Evolutionary conservation across 2,797 vertebrate species (phyloP).

Genomic region (Falco berigora): DNA sequence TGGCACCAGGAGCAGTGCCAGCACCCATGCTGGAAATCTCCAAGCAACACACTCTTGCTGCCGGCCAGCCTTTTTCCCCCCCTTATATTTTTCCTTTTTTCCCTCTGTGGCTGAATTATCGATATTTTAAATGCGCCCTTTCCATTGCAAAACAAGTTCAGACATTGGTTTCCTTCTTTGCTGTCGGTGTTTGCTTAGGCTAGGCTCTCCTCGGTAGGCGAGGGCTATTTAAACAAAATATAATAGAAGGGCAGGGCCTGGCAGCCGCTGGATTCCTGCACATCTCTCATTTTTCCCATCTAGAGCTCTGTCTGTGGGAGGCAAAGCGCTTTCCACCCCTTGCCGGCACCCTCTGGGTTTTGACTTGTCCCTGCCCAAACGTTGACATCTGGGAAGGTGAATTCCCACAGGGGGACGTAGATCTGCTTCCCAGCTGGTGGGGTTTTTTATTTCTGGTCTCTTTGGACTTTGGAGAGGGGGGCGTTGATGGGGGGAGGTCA

Average conservation of each 20-base stretch:
- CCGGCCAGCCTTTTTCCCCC: accelerated
- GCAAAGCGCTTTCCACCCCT: not conserved
- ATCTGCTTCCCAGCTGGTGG: not conserved
- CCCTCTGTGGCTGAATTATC: not conserved
- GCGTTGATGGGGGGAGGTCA: not conserved
- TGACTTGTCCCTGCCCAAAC: not conserved
- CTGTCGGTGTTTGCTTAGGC: conserved; percentile 37
- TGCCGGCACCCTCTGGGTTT: not conserved
- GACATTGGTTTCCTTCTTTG: conserved; percentile 9
- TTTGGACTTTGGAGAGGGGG: not conserved
- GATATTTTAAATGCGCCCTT: not conserved
- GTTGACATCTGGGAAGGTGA: not conserved
- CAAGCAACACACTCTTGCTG: not conserved
- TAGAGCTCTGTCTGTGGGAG: not conserved
- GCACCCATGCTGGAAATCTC: not conserved
- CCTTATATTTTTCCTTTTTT: not conserved
- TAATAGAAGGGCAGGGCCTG: not conserved
- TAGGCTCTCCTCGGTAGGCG: not conserved
- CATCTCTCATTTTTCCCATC: not conserved
- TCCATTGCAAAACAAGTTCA: not conserved
- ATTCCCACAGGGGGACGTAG: accelerated
- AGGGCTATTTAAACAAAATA: not conserved
- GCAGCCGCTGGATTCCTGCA: not conserved
- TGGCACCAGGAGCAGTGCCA: not conserved
- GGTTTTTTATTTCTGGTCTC: not conserved